Percentiles rank a stretch among this genome's conserved stretches.
These are phyloP conservation scores for Arenicola marina DNA, from an alignment of 2,888 invertebrate species.

Conservation along the genomic window DNA sequence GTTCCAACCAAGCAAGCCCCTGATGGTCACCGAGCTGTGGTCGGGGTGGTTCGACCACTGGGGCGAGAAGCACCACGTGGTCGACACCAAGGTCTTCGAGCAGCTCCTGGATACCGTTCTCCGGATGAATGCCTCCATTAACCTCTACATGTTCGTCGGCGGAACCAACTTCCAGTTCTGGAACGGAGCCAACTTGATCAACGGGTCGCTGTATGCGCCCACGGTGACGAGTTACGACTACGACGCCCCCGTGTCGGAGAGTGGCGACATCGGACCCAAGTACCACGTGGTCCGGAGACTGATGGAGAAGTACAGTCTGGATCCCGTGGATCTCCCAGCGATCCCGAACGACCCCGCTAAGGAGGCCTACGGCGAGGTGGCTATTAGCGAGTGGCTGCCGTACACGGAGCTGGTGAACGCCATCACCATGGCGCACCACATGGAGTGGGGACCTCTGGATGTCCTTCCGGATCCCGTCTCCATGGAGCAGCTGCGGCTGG, in stretches of 20 bases:
- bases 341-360: constrained; percentile 6
- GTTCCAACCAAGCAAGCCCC: constrained; percentile 29
- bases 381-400: neutral
- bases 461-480: constrained; percentile 21
- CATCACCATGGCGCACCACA: neutral
- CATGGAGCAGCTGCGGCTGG: constrained; percentile 57
- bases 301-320: constrained; percentile 7
- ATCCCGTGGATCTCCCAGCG: constrained; percentile 2
- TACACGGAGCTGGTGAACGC: neutral
- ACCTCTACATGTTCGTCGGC: constrained; percentile 36
- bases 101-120: constrained; percentile 16
- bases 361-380: constrained; percentile 8
- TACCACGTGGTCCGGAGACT: constrained; percentile 17
- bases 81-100: constrained; percentile 6
- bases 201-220: constrained; percentile 6
- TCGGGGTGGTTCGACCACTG: constrained; percentile 37
- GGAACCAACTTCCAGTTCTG: constrained; percentile 35
- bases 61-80: constrained; percentile 28
- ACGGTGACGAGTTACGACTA: constrained; percentile 33
- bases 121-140: constrained; percentile 24
- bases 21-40: constrained; percentile 34
- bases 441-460: neutral
- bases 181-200: constrained; percentile 27
- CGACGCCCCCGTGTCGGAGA: constrained; percentile 27
- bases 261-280: constrained; percentile 22